A percentile compares a stretch with the other conserved stretches of the same genome.
Evolutionary conservation across 2,888 invertebrate genomes (phyloP).

Genomic region (Synergus laeviventris): DNA sequence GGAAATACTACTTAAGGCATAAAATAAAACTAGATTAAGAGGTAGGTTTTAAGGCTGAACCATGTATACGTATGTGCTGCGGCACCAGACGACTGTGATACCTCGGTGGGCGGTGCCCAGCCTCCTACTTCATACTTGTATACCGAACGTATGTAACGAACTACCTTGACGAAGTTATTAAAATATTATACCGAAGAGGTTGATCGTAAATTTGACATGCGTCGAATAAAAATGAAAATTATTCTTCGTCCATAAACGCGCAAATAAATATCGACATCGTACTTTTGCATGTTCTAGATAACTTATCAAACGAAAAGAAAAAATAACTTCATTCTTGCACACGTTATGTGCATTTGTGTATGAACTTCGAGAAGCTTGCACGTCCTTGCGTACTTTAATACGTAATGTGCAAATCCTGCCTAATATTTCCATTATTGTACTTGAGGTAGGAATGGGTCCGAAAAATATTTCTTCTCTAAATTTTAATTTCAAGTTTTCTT

Average conservation of each 20-base stretch:
- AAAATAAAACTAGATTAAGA: conserved; percentile 64
- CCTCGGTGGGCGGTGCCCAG: conserved; percentile 77
- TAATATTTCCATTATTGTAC: conserved; percentile 52
- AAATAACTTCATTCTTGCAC: conserved; percentile 40
- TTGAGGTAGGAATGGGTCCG: conserved; percentile 57
- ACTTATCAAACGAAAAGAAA: conserved; percentile 45
- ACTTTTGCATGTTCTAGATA: conserved; percentile 48
- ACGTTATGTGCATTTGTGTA: conserved; percentile 47
- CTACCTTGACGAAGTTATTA: conserved; percentile 58
- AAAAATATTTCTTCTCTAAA: conserved; percentile 15
- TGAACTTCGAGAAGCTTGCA: conserved; percentile 19
- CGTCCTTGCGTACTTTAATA: conserved; percentile 52
- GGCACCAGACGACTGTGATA: conserved; percentile 76
- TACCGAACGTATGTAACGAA: conserved; percentile 64
- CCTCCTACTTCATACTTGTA: conserved; percentile 76
- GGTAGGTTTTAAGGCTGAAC: conserved; percentile 76
- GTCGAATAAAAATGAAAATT: conserved; percentile 44
- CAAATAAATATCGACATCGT: conserved; percentile 53
- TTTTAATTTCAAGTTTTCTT: neutral
- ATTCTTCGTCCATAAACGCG: conserved; percentile 61
- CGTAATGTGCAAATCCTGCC: conserved; percentile 54
- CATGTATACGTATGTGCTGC: conserved; percentile 77
- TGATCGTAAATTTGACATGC: conserved; percentile 60
- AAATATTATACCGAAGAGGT: conserved; percentile 60
- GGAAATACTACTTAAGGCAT: conserved; percentile 52